Conservation (phyloP, 2,888 invertebrate species). For the Harmothoe impar region DNA sequence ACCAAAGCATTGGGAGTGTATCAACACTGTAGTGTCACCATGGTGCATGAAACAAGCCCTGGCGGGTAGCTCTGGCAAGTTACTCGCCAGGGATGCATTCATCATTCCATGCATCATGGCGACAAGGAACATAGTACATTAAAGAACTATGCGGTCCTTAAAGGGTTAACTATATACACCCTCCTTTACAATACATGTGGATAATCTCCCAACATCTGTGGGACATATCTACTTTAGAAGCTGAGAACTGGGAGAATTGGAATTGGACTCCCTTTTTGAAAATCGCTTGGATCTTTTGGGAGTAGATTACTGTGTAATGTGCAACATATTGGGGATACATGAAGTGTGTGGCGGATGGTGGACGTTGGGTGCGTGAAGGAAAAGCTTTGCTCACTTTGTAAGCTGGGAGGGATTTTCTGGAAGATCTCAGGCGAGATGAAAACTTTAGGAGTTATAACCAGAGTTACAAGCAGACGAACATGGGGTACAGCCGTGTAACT, state of each 20-base stretch:
- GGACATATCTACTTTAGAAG: background rate
- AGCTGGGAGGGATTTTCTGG: background rate
- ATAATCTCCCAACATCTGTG: background rate
- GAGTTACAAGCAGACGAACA: background rate
- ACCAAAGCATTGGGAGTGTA: too few species aligned
- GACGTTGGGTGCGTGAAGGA: too few species aligned
- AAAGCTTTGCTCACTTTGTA: too few species aligned
- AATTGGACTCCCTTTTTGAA: slow-evolving; percentile 2
- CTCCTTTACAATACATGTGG: background rate
- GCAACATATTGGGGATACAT: background rate
- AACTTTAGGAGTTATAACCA: background rate
- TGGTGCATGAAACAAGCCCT: too few species aligned
- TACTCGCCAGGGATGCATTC: too few species aligned
- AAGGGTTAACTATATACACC: background rate
- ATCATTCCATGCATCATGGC: too few species aligned
- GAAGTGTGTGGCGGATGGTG: too few species aligned
- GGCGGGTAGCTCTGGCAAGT: too few species aligned
- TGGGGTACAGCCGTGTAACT: background rate
- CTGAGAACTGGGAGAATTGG: background rate
- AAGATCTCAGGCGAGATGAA: background rate
- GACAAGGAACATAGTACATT: background rate
- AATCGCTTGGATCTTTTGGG: slow-evolving; percentile 34
- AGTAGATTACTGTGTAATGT: slow-evolving; percentile 11
- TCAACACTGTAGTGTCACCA: too few species aligned
- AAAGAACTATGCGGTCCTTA: background rate